Conservation (phyloP, 2,888 invertebrate species). For the Watsonalla binaria region DNA sequence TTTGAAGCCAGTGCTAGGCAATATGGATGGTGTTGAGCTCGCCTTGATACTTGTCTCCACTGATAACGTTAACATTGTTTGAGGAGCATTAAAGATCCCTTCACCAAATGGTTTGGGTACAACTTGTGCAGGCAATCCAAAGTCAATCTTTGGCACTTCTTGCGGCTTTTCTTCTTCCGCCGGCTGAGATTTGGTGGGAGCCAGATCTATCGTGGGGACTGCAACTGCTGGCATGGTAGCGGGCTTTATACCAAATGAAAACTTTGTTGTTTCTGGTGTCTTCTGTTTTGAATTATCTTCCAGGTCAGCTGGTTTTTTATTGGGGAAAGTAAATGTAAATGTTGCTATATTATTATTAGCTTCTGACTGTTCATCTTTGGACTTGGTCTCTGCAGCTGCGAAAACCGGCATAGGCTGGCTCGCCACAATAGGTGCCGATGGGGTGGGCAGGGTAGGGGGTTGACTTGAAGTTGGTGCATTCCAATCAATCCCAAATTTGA, state of each 20-base stretch:
- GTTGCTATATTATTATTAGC: constrained; percentile 54
- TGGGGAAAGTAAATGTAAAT: constrained; percentile 37
- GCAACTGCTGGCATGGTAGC: constrained; percentile 1
- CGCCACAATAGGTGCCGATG: neutral
- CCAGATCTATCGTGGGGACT: constrained; percentile 9
- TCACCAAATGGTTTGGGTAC: constrained; percentile 4
- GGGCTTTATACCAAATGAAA: constrained; percentile 49
- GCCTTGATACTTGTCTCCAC: neutral
- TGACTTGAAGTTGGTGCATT: constrained; percentile 13
- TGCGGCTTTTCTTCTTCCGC: constrained; percentile 36
- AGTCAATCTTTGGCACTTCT: constrained; percentile 42
- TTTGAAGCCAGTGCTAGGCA: constrained; percentile 12
- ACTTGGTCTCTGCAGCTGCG: neutral
- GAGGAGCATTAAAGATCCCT: constrained; percentile 15
- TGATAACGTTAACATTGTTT: constrained; percentile 1
- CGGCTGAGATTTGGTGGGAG: constrained; percentile 13
- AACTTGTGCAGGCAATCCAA: constrained; percentile 11
- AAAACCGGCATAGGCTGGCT: constrained; percentile 9
- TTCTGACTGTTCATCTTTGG: constrained; percentile 40
- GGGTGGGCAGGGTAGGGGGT: neutral
- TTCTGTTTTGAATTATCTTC: constrained; percentile 17
- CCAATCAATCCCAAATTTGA: constrained; percentile 61
- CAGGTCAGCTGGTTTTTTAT: constrained; percentile 27
- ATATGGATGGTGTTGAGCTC: neutral
- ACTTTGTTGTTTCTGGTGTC: constrained; percentile 27